These are phyloP conservation scores for Gambusia affinis DNA, from an alignment of 2,113 vertebrate genomes.

Conservation along the genomic window DNA sequence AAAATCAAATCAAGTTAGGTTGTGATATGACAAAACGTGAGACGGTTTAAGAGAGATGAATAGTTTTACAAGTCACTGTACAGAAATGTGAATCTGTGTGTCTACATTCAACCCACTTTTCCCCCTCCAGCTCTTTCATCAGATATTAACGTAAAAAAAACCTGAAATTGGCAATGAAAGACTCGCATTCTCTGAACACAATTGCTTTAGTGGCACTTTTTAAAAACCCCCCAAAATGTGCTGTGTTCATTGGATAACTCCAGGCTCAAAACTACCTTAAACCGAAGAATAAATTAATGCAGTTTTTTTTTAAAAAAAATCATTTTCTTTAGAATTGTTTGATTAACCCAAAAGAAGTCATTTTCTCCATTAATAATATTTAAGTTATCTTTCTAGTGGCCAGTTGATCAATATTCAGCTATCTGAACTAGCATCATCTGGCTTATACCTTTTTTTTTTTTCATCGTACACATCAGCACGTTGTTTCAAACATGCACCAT, in stretches of 20 bases:
- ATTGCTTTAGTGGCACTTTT: conserved; percentile 4
- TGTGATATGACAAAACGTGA: not conserved
- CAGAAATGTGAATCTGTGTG: not conserved
- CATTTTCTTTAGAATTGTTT: conserved; percentile 15
- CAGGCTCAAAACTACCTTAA: conserved; percentile 20
- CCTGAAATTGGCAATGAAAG: conserved; percentile 12
- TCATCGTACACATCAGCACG: not conserved
- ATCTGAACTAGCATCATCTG: not conserved
- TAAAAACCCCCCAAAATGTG: conserved; percentile 17
- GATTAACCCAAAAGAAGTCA: not conserved
- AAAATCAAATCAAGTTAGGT: not conserved
- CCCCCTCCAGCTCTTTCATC: conserved; percentile 43
- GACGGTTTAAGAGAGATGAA: not conserved
- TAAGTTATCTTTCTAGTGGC: not conserved
- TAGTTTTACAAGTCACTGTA: not conserved
- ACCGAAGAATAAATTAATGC: conserved; percentile 23
- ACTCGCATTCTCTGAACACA: not conserved
- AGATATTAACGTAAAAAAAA: conserved; percentile 26
- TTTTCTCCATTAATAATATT: not conserved
- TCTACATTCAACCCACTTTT: conserved; percentile 28
- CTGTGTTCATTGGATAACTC: conserved; percentile 14
- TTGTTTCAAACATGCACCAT: not conserved
- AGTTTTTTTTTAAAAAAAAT: conserved; percentile 16
- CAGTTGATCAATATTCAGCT: not conserved
- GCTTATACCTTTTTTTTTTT: not conserved